Percentiles rank a stretch among this genome's conserved stretches.
Conservation (phyloP, 2,113 vertebrate genomes). For the Prunella himalayana region DNA sequence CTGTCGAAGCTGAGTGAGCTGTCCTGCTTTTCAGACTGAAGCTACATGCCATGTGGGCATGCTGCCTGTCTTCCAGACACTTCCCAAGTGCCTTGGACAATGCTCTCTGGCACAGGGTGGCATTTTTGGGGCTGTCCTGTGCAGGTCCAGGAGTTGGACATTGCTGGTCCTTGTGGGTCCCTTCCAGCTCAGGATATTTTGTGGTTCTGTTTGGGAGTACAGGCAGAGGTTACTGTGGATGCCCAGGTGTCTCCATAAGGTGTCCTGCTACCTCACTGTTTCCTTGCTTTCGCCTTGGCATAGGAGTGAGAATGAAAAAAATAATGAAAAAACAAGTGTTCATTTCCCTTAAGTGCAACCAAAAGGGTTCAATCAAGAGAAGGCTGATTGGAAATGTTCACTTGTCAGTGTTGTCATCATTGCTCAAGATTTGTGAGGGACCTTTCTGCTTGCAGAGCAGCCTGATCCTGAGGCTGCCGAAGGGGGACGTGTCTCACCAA, state of each 20-base stretch:
- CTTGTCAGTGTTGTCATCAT: fast-evolving
- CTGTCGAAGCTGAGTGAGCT: not conserved
- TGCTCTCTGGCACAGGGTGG: too few relatives aligned
- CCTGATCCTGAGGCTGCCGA: not conserved
- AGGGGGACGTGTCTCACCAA: not conserved
- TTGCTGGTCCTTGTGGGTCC: not conserved
- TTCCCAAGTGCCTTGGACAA: not conserved
- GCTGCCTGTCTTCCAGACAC: fast-evolving
- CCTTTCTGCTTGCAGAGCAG: not conserved
- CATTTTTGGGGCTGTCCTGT: not conserved
- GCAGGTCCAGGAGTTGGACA: not conserved
- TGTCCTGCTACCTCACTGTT: not conserved
- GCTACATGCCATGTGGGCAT: fast-evolving
- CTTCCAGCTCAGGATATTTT: not conserved
- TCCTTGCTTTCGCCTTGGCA: not conserved
- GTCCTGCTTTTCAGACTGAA: not conserved
- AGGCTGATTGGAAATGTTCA: not conserved
- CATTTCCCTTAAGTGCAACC: not conserved
- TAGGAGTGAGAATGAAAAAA: not conserved
- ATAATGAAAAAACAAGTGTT: not conserved
- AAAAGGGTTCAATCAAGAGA: not conserved
- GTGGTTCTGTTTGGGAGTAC: not conserved
- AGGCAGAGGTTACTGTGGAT: not conserved
- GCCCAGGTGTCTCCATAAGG: not conserved
- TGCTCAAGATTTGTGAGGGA: not conserved